phyloP scores from a whole-genome alignment of 2,113 vertebrate genomes.

The Ariopsis seemanni region DNA sequence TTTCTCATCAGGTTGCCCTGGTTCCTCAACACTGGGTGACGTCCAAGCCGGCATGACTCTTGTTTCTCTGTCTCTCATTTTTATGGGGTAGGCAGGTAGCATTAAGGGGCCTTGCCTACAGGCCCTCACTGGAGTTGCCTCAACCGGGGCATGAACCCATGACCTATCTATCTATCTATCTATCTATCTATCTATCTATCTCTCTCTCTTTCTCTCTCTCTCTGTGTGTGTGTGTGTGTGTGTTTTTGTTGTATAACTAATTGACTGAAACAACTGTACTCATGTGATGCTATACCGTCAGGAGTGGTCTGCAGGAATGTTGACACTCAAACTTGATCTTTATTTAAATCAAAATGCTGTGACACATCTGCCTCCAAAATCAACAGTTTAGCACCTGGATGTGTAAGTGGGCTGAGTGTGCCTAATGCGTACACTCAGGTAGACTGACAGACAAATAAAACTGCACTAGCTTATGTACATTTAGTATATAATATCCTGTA shows the following conservation, averaged over 20 bases:
- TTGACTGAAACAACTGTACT: constrained; percentile 48
- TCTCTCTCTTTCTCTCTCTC: not conserved
- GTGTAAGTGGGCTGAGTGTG: not conserved
- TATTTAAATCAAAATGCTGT: constrained; percentile 47
- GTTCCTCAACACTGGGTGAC: too few relatives aligned
- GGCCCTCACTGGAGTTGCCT: too few relatives aligned
- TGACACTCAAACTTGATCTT: constrained; percentile 49
- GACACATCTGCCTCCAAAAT: constrained; percentile 43
- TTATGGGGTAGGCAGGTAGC: too few relatives aligned
- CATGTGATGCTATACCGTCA: constrained; percentile 31
- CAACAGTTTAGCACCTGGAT: not conserved
- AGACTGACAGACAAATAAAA: not conserved
- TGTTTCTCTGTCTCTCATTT: too few relatives aligned
- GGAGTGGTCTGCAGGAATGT: constrained; percentile 41
- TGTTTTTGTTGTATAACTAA: constrained; percentile 12
- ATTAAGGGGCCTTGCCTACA: too few relatives aligned
- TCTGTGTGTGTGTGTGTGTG: not conserved
- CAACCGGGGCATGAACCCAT: too few relatives aligned
- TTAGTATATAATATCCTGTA: not conserved
- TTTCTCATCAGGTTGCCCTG: too few relatives aligned
- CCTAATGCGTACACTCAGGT: not conserved
- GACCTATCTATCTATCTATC: not conserved
- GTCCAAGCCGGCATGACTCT: too few relatives aligned
- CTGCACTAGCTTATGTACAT: not conserved
- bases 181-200: not conserved